Evolutionary conservation across 2,888 invertebrate genomes (phyloP), one percentile per base, ranked within the genome.

Genomic region (Baccha elongata): DNA sequence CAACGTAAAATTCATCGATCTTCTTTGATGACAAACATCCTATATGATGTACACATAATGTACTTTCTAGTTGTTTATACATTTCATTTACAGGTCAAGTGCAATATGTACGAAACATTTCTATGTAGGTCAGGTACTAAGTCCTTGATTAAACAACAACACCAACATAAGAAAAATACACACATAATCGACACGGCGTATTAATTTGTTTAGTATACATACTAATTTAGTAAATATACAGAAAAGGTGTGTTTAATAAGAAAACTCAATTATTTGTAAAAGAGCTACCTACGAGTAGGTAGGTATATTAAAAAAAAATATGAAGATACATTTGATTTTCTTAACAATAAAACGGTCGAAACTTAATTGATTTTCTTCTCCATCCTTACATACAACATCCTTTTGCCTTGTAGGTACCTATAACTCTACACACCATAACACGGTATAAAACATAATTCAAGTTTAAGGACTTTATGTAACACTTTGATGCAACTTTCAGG

Each of bases 401-500:
- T 26, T 26, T 26, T 26, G 26, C 3, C 6, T 26, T n/a, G n/a
- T n/a, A n/a, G n/a, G n/a, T n/a, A n/a, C n/a, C 26, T 32, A 32
- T 3, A 7, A 7, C 8, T 32, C 29, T 32, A 26, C 6, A 7
- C 15, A 35, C 19, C 11, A n/a, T 35, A 19, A 35, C 32, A 55
- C 55, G 10, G 23, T 1, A 3, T 2, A 3, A 10, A 53, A 37
- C 21, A 6, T 8, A 1, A 7, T 6, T 1, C 1, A 32, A 37
- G 11, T 40, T 23, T 40, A 40, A 40, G 13, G 23, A 55, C 21
- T 58, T 58, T 26, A 11, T 40, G 23, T 58, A 40, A 58, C 58
- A 58, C 21, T 23, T 23, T n/a, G n/a, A n/a, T n/a, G n/a, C n/a
- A 35, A 21, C n/a, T n/a, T 19, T 17, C 19, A 8, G n/a, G n/a